phyloP scores from a whole-genome alignment of 2,797 vertebrate genomes.

The Sorex maritimensis region DNA sequence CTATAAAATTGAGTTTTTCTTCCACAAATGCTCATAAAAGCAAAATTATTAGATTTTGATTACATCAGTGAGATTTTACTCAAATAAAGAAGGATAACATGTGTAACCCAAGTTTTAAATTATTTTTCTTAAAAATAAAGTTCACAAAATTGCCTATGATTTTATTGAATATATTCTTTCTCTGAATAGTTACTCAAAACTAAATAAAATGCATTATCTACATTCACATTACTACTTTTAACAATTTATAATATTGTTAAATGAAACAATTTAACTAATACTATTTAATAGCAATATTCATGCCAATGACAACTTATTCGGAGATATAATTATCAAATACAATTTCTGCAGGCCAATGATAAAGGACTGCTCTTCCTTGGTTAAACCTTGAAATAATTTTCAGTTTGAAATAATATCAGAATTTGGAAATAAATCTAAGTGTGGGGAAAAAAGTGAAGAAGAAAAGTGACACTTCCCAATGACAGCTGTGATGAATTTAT shows the following conservation, averaged over 20 bases:
- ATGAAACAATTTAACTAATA: background rate
- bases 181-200: background rate
- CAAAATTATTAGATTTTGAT: too few relatives aligned
- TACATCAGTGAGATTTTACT: too few relatives aligned
- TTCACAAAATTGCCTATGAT: background rate
- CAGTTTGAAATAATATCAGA: background rate
- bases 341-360: background rate
- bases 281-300: background rate
- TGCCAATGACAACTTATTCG: background rate
- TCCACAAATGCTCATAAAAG: too few relatives aligned
- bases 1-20: too few relatives aligned
- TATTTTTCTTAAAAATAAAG: constrained; percentile 31
- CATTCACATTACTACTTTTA: too few relatives aligned
- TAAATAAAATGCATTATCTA: background rate
- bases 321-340: background rate
- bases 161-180: background rate
- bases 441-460: constrained; percentile 5
- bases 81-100: too few relatives aligned
- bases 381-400: constrained; percentile 31
- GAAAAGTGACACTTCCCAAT: background rate
- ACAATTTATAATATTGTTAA: constrained; percentile 1
- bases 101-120: too few relatives aligned
- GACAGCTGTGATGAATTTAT: background rate
- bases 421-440: constrained; percentile 14
- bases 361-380: background rate